These are phyloP conservation scores for Diplosoma virens DNA, from an alignment of 23 tunicate species.

Conservation along the genomic window DNA sequence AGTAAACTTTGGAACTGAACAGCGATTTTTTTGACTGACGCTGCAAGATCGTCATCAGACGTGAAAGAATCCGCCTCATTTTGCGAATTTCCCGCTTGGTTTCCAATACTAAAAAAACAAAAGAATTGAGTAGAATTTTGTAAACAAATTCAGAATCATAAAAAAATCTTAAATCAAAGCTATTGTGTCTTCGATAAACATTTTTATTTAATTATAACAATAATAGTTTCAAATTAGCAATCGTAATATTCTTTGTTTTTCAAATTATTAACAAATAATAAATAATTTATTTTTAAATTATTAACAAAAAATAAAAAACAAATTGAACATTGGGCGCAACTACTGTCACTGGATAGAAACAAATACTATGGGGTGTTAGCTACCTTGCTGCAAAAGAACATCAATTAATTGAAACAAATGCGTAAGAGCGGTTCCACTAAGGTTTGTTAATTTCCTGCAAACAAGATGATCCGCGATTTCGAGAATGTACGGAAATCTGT, in stretches of 20 bases:
- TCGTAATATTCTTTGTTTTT: too few species aligned
- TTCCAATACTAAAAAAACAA: constrained; percentile 35
- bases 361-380: too few species aligned
- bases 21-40: constrained; percentile 41
- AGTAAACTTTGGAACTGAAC: constrained; percentile 51
- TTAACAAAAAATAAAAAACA: too few species aligned
- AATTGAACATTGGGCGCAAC: too few species aligned
- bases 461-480: constrained; percentile 63
- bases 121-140: too few species aligned
- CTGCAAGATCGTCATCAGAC: constrained; percentile 46
- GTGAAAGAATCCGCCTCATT: constrained; percentile 27
- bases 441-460: constrained; percentile 21
- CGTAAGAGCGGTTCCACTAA: constrained; percentile 65
- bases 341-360: too few species aligned
- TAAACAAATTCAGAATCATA: too few species aligned
- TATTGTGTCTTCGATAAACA: too few species aligned
- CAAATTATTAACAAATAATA: too few species aligned
- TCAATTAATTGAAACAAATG: constrained; percentile 66
- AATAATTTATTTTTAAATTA: background rate
- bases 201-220: too few species aligned
- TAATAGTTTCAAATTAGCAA: too few species aligned
- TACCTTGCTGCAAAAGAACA: constrained; percentile 62
- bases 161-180: too few species aligned
- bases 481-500: constrained; percentile 80
- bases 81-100: constrained; percentile 37